phyloP scores from a whole-genome alignment of 2,797 vertebrate species.

The Anas georgica region DNA sequence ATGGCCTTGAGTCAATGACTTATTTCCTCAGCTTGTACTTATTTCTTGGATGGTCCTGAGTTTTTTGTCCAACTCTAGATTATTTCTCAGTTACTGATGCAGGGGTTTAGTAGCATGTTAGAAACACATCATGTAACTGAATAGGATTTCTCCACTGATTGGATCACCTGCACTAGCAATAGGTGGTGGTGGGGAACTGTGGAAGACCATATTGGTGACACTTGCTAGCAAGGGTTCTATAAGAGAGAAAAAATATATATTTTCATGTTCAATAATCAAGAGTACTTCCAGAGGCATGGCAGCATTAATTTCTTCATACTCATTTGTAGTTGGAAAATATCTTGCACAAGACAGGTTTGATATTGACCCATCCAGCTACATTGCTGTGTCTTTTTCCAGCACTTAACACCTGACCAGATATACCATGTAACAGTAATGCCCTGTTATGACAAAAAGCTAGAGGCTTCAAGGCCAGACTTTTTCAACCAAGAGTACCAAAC shows the following conservation, averaged over 20 bases:
- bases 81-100: background rate
- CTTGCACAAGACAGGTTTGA: background rate
- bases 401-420: constrained; percentile 82
- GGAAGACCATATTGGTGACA: background rate
- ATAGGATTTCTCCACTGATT: background rate
- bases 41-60: background rate
- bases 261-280: background rate
- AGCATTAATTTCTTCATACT: background rate
- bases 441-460: constrained; percentile 97
- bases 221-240: background rate
- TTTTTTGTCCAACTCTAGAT: background rate
- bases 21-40: background rate
- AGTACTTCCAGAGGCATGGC: background rate
- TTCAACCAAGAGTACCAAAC: constrained; percentile 84
- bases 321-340: background rate
- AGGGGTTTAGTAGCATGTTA: background rate
- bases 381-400: constrained; percentile 71
- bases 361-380: background rate
- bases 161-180: background rate
- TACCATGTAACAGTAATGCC: constrained; percentile 97
- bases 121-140: background rate
- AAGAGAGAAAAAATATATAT: background rate
- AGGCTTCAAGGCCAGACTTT: constrained; percentile 94
- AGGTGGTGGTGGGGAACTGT: background rate
- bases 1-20: background rate